Evolutionary conservation across 2,888 invertebrate genomes (phyloP).

Genomic region (Andricus curvator): DNA sequence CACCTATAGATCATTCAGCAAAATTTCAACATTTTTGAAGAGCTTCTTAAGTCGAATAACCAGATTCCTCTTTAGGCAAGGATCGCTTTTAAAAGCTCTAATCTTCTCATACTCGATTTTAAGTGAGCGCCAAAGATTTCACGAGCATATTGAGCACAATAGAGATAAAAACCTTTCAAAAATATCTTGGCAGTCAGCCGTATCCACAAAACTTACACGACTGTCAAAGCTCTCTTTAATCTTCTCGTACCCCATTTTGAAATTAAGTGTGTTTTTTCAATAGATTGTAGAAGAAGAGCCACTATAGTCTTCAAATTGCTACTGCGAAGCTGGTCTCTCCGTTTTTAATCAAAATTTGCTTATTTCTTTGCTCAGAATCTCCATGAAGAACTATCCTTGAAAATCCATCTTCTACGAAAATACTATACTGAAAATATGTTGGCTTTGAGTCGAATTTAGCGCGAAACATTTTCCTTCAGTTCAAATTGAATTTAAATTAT

Average conservation of each 20-base stretch:
- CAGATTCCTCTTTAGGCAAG: not conserved
- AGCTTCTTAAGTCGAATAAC: not conserved
- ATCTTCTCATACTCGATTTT: not conserved
- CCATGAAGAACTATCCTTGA: constrained; percentile 58
- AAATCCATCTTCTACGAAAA: constrained; percentile 54
- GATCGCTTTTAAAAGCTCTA: not conserved
- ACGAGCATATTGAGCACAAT: constrained; percentile 32
- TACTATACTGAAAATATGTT: constrained; percentile 58
- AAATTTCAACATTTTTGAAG: too few species aligned
- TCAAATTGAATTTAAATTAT: constrained; percentile 52
- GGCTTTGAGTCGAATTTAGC: constrained; percentile 52
- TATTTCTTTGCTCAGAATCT: constrained; percentile 22
- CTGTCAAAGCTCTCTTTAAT: constrained; percentile 42
- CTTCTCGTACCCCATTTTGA: constrained; percentile 22
- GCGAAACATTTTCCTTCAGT: constrained; percentile 51
- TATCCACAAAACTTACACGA: constrained; percentile 26
- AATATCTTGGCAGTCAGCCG: constrained; percentile 60
- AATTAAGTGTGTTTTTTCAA: not conserved
- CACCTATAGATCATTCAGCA: too few species aligned
- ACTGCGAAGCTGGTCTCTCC: not conserved
- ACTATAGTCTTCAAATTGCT: not conserved
- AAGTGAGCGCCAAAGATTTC: constrained; percentile 21
- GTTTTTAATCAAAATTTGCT: not conserved
- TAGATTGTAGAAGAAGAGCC: not conserved
- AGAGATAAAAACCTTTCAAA: constrained; percentile 56